Evolutionary conservation across 1,140 invertebrate genomes (phyloP).

Genomic region (Alviniconcha marisindica): DNA sequence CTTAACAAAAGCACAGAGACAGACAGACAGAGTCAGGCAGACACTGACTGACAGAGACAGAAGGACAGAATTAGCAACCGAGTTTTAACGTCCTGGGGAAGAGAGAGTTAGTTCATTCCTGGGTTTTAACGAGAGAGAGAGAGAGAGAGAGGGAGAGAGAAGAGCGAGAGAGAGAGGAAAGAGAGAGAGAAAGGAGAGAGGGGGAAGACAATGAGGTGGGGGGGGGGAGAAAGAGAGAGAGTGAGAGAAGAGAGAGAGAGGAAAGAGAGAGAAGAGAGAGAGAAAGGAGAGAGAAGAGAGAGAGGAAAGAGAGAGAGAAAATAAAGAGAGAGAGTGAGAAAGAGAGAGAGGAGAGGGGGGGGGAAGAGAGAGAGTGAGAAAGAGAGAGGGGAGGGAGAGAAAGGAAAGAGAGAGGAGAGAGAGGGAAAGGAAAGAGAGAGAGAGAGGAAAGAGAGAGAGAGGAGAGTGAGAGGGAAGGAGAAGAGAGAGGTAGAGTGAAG

Average conservation of each 20-base stretch:
- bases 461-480: background rate
- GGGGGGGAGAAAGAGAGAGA: slow-evolving; percentile 5
- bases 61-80: background rate
- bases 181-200: background rate
- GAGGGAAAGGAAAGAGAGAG: background rate
- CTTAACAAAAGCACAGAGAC: background rate
- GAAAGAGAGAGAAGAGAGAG: slow-evolving; percentile 27
- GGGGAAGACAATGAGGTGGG: background rate
- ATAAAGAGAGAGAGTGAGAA: slow-evolving; percentile 1
- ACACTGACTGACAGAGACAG: background rate
- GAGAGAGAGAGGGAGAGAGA: background rate
- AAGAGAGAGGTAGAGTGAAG: background rate
- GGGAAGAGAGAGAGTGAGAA: background rate
- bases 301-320: background rate
- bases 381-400: background rate
- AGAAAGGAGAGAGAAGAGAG: slow-evolving; percentile 17
- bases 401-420: background rate
- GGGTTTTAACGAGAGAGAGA: background rate
- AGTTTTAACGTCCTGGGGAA: background rate
- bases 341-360: slow-evolving; percentile 47
- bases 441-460: background rate
- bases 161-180: background rate
- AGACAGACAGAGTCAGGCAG: background rate
- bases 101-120: background rate
- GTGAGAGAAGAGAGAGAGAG: slow-evolving; percentile 37